Base-by-base conservation (phyloP, 2,797 vertebrate species). In the Myotis findleyi region DNA sequence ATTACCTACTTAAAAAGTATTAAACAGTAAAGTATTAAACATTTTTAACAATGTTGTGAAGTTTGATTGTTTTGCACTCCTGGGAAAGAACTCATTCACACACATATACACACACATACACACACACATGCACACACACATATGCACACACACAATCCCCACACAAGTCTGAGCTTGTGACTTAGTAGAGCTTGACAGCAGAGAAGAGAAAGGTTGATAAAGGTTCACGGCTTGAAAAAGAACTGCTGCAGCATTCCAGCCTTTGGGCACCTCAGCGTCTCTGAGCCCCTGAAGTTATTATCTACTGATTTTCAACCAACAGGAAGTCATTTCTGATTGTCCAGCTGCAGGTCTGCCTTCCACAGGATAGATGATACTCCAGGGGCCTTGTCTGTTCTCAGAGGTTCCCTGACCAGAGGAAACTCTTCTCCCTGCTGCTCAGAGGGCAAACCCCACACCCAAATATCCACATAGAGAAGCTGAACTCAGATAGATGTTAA, bases 241-340 rank as follows among this genome's bases (percentile, higher is more conserved):
- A 89, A 14, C 6, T 44, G 38, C 14, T 62, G 2, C 2, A 16
- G 62, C 44, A 17, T 77, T 79, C 55, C 81, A 81, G 41, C 81
- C 75, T 13, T 33, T 89, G 87, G 62, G 41, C 17, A 27, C 25
- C 59, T 94, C 30, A 7, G 47, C 25, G 53, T 79, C 51, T 82
- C 64, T 5, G 33, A 49, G 73, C 47, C 41, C 80, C 53, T 47
- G 53, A 76, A 94, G 62, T 81, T 55, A 73, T 20, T 81, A 69
- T 25, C 25, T 69, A 6, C 27, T 73, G 83, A 76, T 85, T 76
- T 92, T 87, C 51, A 90, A 3, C 47, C 23, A 62, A 55, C 69
- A 75, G 80, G 75, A 84, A 90, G 84, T n/a, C 49, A 25, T 79
- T 79, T 94, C 75, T 68, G n/a, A 25, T 89, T 47, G 18, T 38